A percentile compares a stretch with the other conserved stretches of the same genome.
Evolutionary conservation across 2,113 vertebrate genomes (phyloP).

Genomic region (Hippocampus zosterae): DNA sequence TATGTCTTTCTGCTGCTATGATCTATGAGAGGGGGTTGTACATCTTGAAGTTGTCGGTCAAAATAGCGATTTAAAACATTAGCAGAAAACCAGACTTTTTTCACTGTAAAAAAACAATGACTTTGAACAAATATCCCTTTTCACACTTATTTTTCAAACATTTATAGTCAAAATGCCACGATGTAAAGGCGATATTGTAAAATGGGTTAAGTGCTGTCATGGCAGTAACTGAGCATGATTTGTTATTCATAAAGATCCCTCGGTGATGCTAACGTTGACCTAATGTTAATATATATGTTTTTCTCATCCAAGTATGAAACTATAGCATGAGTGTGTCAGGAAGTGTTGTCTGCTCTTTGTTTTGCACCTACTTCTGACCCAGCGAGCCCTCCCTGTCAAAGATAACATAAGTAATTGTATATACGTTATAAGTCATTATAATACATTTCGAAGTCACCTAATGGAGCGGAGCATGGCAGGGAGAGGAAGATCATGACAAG

Average conservation of each 20-base stretch:
- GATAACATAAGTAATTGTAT: not conserved
- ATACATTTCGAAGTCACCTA: not conserved
- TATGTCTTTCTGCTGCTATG: too few species aligned
- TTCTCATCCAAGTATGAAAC: too few species aligned
- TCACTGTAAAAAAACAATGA: too few species aligned
- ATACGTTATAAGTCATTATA: not conserved
- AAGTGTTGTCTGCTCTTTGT: not conserved
- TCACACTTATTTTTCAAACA: not conserved
- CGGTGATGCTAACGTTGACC: too few species aligned
- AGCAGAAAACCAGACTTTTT: too few species aligned
- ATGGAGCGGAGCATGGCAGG: not conserved
- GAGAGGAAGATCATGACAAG: not conserved
- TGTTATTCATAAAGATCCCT: not conserved
- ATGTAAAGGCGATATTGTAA: not conserved
- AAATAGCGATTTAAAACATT: too few species aligned
- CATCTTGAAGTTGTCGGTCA: too few species aligned
- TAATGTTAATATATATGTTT: too few species aligned
- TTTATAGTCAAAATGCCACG: not conserved
- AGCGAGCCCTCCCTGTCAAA: not conserved
- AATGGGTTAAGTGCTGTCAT: not conserved
- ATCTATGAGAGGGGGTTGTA: too few species aligned
- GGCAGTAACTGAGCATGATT: not conserved
- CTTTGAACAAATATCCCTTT: not conserved
- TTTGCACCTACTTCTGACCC: not conserved
- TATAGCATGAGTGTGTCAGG: too few species aligned